Conservation (phyloP, 2,888 invertebrate species). For the Arrhopalites spinosus region DNA sequence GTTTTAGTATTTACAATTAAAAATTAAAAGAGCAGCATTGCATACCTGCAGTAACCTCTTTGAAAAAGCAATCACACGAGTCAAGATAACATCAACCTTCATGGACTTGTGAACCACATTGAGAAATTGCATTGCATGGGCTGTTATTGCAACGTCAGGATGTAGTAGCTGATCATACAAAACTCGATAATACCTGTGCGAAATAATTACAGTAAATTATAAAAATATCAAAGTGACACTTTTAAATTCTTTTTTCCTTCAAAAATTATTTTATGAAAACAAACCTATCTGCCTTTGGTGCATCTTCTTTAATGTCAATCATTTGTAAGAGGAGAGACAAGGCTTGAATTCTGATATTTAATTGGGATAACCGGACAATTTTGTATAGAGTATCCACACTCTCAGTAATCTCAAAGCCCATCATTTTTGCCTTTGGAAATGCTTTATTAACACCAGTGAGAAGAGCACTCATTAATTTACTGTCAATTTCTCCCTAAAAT, state of each 20-base stretch:
- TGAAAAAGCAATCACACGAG: constrained; percentile 79
- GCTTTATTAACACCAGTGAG: constrained; percentile 82
- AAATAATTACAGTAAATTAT: constrained; percentile 14
- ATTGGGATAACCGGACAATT: constrained; percentile 78
- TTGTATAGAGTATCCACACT: constrained; percentile 79
- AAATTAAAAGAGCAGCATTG: no score
- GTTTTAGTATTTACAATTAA: no score
- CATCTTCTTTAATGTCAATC: constrained; percentile 62
- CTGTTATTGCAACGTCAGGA: constrained; percentile 69
- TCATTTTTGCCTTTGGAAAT: constrained; percentile 77
- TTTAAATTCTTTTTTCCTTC: not conserved
- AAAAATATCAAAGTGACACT: not conserved
- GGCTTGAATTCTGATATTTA: constrained; percentile 69
- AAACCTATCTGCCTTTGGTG: constrained; percentile 66
- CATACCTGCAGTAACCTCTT: constrained; percentile 79
- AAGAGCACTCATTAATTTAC: constrained; percentile 80
- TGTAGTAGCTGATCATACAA: constrained; percentile 86
- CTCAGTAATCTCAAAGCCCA: constrained; percentile 63
- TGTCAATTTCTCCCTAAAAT: constrained; percentile 73
- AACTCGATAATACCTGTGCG: constrained; percentile 76
- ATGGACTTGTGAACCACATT: constrained; percentile 86
- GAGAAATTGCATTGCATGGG: constrained; percentile 75
- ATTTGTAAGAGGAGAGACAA: constrained; percentile 70
- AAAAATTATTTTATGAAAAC: constrained; percentile 12
- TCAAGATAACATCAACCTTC: constrained; percentile 73